Evolutionary conservation across 2,888 invertebrate species (phyloP), one percentile per base, ranked within the genome.

Genomic region (Ichneumoninae sp.): DNA sequence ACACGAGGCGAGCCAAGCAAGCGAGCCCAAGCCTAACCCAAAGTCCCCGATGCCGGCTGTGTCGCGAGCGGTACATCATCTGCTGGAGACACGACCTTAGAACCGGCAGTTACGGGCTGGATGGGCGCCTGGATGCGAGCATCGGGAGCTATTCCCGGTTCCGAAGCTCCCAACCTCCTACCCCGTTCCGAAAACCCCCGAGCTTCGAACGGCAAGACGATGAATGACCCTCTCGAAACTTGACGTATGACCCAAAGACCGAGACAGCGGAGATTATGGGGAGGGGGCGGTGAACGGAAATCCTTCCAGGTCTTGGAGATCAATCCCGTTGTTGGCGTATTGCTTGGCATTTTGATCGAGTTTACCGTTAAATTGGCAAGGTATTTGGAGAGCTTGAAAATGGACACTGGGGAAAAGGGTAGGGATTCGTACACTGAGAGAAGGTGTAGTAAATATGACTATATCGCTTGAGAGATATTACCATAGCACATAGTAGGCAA

Each of bases 41-140:
- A 71, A 76, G 80, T 76, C 76, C 80, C 73, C 80, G 60, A 77
- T 81, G 50, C 76, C 60, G 60, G 79, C 75, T 81, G 80, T 81
- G 79, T 63, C 84, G 71, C 87, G 52, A 66, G 86, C 86, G 87
- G 89, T 91, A 89, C 88, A 91, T 91, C 91, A 91, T 91, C 91
- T 90, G 90, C 78, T 78, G 74, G 68, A 85, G 90, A 91, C 91
- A 88, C 88, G 85, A 86, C 87, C 87, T 86, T 87, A 79, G 88
- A 88, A 88, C 86, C 50, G 71, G 71, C 76, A 80, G 80, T 83
- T 76, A 71, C 71, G 80, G 80, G 60, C 71, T 44, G 65, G 60
- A 88, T 85, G 69, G 44, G 13, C 54, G 50, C 78, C 75, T 69
- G 75, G 65, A 81, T 76, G 66, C 60, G 71, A 73, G 78, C 84